Base-by-base conservation (phyloP, 2,797 vertebrate species). In the Acanthis flammea region DNA sequence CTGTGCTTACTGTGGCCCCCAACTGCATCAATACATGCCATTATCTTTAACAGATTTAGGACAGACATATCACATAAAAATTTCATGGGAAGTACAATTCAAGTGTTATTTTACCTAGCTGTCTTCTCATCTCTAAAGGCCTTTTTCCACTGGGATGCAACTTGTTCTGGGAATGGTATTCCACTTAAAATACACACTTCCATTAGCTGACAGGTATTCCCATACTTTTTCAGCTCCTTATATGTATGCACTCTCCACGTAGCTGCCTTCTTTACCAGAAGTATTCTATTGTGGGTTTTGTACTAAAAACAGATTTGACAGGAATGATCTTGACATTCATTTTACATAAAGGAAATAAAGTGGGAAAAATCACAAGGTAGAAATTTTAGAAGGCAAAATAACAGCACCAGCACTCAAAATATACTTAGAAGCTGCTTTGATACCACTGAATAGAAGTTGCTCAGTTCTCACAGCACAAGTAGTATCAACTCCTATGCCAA, bases 31-130 rank as follows among this genome's bases (percentile, higher is more conserved):
- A 48, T 53, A 75, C 30, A 71, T 25, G 25, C 80, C 71, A 88
- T 92, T 94, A 95, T 61, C 86, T 93, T 97, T 76, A 95, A 86
- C 90, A 91, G 94, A 91, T 94, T 96, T 96, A 94, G 97, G 86
- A 94, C 51, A 94, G 58, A 95, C 30, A 76, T 35, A 93, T 8
- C 84, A 84, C 90, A 97, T 97, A 97, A 97, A 97, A 98, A 92
- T 97, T 97, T 97, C 73, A 97, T 96, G 86, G 86, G 68, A 96
- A 97, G 95, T 57, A 94, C 88, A 97, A 92, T 60, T 94, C 91
- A 95, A 96, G 88, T 82, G 83, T 93, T 96, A 62, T 94, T 96
- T 97, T 96, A 88, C 94, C 93, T 95, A 80, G 70, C 67, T 95
- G 86, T 79, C 42, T 95, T 92, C 94, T 95, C 75, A 57, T 97